Evolutionary conservation across 1,140 invertebrate genomes (phyloP), one percentile per base, ranked within the genome.

Genomic region (Cyclina sinensis): DNA sequence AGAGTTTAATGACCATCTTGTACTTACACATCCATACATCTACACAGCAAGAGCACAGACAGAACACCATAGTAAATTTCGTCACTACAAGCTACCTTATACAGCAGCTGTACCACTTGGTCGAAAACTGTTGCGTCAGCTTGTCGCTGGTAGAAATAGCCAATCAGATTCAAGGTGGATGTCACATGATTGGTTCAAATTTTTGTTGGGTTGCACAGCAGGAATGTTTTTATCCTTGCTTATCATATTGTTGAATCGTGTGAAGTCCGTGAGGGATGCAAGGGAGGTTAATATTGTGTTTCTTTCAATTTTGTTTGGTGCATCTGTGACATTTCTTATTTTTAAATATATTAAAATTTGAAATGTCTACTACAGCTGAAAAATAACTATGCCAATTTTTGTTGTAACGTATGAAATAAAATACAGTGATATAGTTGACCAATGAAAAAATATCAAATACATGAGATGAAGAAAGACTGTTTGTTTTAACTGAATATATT

Each of bases 151-250:
- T 35, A 70, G 82, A 46, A 84, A 73, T 43, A 84, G 32, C 82
- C 82, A 84, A 54, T 73, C 65, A 57, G 27, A 74, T 54, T 35
- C 14, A n/a, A 51, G 48, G 16, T 73, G 82, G 82, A 84, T 84
- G 82, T 73, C 82, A 54, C 82, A 83, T 84, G 82, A 84, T 46
- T 84, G 59, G 39, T 70, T 84, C 46, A 84, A 84, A 57, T 73
- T 84, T 35, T 37, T 84, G 18, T 37, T 84, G 14, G 82, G 82
- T 4, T 84, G 82, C 48, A 84, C 82, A n/a, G 65, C 43, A 32
- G 82, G 65, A 16, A 30, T 84, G 14, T 84, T 16, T 39, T 30
- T 84, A 9, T 43, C 65, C 0, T 54, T 68, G 27, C 39, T 73
- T 0, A 54, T 84, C 43, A 70, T 84, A 48, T 30, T 84, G 39